Base-by-base conservation (phyloP, 2,797 vertebrate genomes). In the Gymnodraco acuticeps region DNA sequence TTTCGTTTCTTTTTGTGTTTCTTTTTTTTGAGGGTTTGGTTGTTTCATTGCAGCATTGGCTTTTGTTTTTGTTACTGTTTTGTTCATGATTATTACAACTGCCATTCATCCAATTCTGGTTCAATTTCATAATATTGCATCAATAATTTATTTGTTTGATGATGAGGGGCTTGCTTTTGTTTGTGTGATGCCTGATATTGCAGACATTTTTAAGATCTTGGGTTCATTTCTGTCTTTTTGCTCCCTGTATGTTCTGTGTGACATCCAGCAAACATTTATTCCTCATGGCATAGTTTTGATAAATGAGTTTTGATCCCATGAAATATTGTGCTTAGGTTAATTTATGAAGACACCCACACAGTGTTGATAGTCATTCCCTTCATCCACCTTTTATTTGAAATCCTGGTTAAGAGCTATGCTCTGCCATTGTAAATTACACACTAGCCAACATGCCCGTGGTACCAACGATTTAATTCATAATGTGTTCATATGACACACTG, bases 271-370 rank as follows among this genome's bases (percentile, higher is more conserved):
- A 74, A 70, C 77, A 69, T 91, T 86, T 59, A 94, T 90, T 88
- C 83, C 82, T 91, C 68, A 60, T 88, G 90, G 88, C 87, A 68
- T 90, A 87, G 90, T 92, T 93, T 77, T 82, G 82, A 82, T 89
- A 94, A 93, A 94, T 93, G 84, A 93, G 88, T 93, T 87, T 92
- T 90, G 86, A 95, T 95, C 90, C 90, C 55, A 51, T 87, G 78
- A 90, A 90, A 71, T 86, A 91, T 92, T 92, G 87, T 92, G 89
- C 74, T 80, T 82, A 83, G 78, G 87, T 85, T 95, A 91, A 94
- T 95, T 94, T 91, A 94, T 92, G 88, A 91, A 90, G 92, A 93
- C 95, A 94, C 94, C 94, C 93, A 95, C 94, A 93, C 88, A 89
- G 83, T 87, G 87, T 77, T 93, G 85, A 92, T 91, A 94, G 89